Evolutionary conservation across 2,797 vertebrate species (phyloP).

Genomic region (Cheirogaleus major): DNA sequence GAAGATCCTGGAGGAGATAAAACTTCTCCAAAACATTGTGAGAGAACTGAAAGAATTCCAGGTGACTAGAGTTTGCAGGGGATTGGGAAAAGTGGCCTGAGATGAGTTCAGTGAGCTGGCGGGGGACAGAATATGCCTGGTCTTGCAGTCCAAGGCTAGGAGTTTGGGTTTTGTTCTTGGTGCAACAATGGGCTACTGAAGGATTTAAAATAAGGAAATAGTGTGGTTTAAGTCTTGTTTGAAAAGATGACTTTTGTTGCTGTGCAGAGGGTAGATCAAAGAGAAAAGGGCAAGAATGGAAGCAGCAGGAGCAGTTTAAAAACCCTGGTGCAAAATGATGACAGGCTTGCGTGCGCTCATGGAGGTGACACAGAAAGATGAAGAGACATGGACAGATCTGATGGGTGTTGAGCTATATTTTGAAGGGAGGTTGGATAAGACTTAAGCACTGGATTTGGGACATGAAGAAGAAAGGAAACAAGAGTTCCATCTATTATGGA

Average conservation of each 20-base stretch:
- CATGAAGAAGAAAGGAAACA: not conserved
- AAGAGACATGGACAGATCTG: not conserved
- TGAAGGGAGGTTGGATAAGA: not conserved
- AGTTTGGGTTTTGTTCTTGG: not conserved
- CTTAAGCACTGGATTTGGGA: not conserved
- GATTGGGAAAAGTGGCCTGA: not conserved
- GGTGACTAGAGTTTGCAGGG: not conserved
- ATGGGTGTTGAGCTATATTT: not conserved
- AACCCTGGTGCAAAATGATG: not conserved
- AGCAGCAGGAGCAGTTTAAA: too few species aligned
- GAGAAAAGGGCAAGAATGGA: not conserved
- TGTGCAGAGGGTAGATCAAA: not conserved
- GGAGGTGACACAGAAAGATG: not conserved
- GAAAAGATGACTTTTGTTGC: not conserved
- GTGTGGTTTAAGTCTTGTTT: not conserved
- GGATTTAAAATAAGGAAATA: not conserved
- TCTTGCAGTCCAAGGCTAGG: not conserved
- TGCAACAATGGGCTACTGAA: not conserved
- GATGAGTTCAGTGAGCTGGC: not conserved
- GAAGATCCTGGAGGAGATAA: not conserved
- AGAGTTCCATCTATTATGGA: not conserved
- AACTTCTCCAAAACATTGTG: not conserved
- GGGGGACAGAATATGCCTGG: not conserved
- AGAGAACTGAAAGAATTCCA: not conserved
- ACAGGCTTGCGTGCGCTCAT: too few species aligned